Conservation (phyloP, 1,140 invertebrate species). For the Marisa cornuarietis region DNA sequence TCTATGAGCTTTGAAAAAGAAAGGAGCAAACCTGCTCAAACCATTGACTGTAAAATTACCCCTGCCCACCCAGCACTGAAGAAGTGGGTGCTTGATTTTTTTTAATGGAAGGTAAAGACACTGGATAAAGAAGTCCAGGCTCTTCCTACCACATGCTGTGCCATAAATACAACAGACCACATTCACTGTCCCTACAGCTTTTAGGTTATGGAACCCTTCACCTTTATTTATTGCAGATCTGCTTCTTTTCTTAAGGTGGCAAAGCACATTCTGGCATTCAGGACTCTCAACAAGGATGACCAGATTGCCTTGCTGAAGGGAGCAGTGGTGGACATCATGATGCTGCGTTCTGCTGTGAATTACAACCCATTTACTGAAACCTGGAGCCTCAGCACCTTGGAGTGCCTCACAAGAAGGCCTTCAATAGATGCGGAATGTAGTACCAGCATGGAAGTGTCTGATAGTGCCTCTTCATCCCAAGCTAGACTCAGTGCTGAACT, state of each 20-base stretch:
- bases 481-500: constrained; percentile 42
- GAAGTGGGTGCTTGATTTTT: no score
- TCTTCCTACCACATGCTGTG: no score
- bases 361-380: constrained; percentile 55
- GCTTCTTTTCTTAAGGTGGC: constrained; percentile 25
- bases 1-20: background rate
- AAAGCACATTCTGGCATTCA: constrained; percentile 55
- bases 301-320: constrained; percentile 60
- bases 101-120: no score
- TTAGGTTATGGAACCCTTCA: no score
- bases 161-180: no score
- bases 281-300: constrained; percentile 53
- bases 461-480: background rate
- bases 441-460: no score
- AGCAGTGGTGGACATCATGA: constrained; percentile 61
- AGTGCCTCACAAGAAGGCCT: constrained; percentile 32
- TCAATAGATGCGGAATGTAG: no score
- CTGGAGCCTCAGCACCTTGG: constrained; percentile 52
- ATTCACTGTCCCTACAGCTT: no score
- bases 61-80: no score
- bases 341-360: constrained; percentile 59
- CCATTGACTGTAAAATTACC: no score
- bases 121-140: no score
- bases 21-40: background rate
- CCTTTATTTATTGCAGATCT: no score